Evolutionary conservation across 2,113 vertebrate genomes (phyloP).

Genomic region (Craseonycteris thonglongyai): DNA sequence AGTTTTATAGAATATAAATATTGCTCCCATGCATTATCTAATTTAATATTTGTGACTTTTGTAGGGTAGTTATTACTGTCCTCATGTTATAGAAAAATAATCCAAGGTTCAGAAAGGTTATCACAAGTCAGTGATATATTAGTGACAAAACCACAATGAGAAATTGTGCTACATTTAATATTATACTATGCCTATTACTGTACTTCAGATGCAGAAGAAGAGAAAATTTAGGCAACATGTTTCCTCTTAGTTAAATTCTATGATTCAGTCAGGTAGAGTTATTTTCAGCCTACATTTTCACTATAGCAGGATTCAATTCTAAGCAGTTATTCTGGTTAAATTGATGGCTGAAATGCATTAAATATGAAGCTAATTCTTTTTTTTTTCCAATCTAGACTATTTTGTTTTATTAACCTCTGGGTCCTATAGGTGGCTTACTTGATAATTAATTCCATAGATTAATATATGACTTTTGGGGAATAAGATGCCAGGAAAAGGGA

Average conservation of each 20-base stretch:
- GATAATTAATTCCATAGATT: neutral
- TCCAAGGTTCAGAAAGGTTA: neutral
- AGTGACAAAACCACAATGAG: neutral
- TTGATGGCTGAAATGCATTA: neutral
- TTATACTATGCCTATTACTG: neutral
- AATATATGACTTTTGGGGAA: neutral
- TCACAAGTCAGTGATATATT: neutral
- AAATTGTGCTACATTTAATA: neutral
- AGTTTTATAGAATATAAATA: neutral
- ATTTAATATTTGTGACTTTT: neutral
- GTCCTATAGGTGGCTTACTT: neutral
- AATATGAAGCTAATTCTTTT: neutral
- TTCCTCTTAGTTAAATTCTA: neutral
- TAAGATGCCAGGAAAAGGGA: neutral
- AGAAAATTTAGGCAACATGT: neutral
- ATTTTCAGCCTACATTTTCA: constrained; percentile 4
- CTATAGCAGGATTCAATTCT: neutral
- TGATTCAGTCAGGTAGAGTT: neutral
- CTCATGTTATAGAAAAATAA: neutral
- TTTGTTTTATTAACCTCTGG: neutral
- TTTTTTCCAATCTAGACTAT: neutral
- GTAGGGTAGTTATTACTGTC: neutral
- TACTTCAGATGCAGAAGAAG: neutral
- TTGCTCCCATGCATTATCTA: neutral
- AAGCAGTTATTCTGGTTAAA: constrained; percentile 21